Evolutionary conservation across 2,113 vertebrate species (phyloP), one percentile per base, ranked within the genome.

Genomic region (Percina caprodes): DNA sequence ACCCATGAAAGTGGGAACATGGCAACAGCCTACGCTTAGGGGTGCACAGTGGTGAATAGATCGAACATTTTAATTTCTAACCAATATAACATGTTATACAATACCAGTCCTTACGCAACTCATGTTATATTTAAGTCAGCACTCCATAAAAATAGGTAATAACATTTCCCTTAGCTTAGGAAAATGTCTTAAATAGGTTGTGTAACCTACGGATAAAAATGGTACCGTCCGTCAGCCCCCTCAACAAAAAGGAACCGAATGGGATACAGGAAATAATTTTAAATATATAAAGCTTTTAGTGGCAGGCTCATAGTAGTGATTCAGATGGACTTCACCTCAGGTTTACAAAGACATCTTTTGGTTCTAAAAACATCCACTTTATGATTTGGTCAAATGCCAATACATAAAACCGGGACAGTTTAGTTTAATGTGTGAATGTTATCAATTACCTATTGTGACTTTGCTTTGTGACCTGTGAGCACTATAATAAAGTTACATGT

Each of bases 1-100:
- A 96, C 95, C 95, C 95, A 95, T 95, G 94, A 93, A 94, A 93
- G 90, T 93, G 95, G 95, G 94, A 95, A 94, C 94, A 94, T 95
- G 90, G 94, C 95, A 95, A 95, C 95, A 95, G 87, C 77, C 88
- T 65, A 77, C 84, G 26, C 80, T 1, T 77, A 86, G 93, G 94
- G 94, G 93, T 84, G 89, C 3, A 0, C 26, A 8, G 18, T 3
- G 15, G 1, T 5, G 0, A 15, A 58, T 8, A 10, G 0, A n/a
- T 35, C 12, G 2, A 33, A 3, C 13, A 12, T 62, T 67, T 3
- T 0, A 1, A 23, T 59, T 70, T 30, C 3, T 21, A 21, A 52
- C 9, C 3, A 11, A 14, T 24, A 6, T 7, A 51, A 16, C 11
- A 39, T 0, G 1, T 33, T 26, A 26, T 2, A 60, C 55, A 46